Evolutionary conservation across 2,888 invertebrate genomes (phyloP).

Genomic region (Miltochrista miniata): DNA sequence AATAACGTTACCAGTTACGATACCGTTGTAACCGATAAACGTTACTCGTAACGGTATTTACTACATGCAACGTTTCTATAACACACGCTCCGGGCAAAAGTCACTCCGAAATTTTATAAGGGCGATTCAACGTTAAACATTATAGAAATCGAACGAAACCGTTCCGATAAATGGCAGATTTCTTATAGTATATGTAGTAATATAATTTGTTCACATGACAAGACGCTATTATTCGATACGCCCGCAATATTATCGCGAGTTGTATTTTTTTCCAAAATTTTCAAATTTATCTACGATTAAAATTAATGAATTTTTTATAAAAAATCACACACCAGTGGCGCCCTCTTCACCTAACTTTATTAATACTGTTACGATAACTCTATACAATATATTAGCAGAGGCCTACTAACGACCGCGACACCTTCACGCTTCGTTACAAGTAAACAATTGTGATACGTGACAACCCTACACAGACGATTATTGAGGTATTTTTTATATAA

Average conservation of each 20-base stretch:
- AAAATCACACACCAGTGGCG: conserved; percentile 50
- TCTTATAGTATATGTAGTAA: conserved; percentile 3
- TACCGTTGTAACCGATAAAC: neutral
- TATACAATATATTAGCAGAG: conserved; percentile 31
- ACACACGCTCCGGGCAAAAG: neutral
- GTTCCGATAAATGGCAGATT: conserved; percentile 4
- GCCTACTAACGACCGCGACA: conserved; percentile 6
- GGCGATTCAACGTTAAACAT: conserved; percentile 2
- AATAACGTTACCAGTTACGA: neutral
- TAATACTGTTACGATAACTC: conserved; percentile 61
- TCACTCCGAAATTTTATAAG: conserved; percentile 2
- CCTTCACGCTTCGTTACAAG: conserved; percentile 15
- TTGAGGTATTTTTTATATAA: conserved; percentile 61
- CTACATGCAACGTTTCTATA: neutral
- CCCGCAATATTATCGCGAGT: conserved; percentile 26
- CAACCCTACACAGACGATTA: conserved; percentile 51
- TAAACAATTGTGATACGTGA: conserved; percentile 50
- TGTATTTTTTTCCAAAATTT: conserved; percentile 16
- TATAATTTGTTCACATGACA: conserved; percentile 9
- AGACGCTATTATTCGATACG: conserved; percentile 21
- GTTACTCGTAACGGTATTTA: neutral
- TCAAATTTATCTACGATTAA: conserved; percentile 38
- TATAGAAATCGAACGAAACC: neutral
- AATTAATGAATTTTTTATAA: conserved; percentile 41
- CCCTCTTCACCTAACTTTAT: conserved; percentile 51